These are phyloP conservation scores for Trypoxylon attenuatum DNA, from an alignment of 2,888 invertebrate genomes.

Conservation along the genomic window DNA sequence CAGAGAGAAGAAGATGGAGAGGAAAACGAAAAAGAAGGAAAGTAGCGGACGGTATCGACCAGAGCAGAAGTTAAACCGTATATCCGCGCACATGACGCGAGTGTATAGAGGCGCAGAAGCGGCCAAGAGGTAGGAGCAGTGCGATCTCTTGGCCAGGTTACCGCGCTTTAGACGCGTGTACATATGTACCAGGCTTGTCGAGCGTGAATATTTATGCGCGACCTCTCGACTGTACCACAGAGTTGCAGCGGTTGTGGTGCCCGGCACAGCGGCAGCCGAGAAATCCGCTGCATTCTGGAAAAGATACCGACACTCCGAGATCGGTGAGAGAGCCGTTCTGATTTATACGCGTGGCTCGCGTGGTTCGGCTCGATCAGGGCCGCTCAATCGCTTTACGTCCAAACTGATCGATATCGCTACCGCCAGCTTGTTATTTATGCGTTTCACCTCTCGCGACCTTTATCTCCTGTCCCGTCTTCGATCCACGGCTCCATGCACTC, in stretches of 20 bases:
- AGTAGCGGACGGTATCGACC: conserved; percentile 27
- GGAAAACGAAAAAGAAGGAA: neutral
- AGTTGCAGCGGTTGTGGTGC: too few species aligned
- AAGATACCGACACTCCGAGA: conserved; percentile 35
- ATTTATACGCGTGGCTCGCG: conserved; percentile 62
- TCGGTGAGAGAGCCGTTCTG: conserved; percentile 52
- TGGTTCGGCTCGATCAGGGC: conserved; percentile 34
- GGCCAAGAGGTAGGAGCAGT: conserved; percentile 38
- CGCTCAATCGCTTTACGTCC: conserved; percentile 45
- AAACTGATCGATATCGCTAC: conserved; percentile 30
- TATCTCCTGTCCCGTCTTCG: conserved; percentile 33
- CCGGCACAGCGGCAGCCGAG: conserved; percentile 43
- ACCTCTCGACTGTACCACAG: too few species aligned
- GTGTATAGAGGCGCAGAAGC: conserved; percentile 33
- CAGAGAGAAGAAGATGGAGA: neutral
- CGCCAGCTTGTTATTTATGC: conserved; percentile 35
- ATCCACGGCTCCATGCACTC: conserved; percentile 22
- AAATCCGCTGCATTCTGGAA: conserved; percentile 65
- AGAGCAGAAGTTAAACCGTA: conserved; percentile 19
- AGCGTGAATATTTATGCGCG: conserved; percentile 67
- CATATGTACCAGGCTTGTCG: conserved; percentile 62
- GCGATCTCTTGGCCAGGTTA: conserved; percentile 28
- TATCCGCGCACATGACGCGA: conserved; percentile 27
- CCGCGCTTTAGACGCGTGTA: conserved; percentile 51
- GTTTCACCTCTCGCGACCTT: conserved; percentile 39